Evolutionary conservation across 2,888 invertebrate species (phyloP), one percentile per base, ranked within the genome.

Genomic region (Gari tellinella): DNA sequence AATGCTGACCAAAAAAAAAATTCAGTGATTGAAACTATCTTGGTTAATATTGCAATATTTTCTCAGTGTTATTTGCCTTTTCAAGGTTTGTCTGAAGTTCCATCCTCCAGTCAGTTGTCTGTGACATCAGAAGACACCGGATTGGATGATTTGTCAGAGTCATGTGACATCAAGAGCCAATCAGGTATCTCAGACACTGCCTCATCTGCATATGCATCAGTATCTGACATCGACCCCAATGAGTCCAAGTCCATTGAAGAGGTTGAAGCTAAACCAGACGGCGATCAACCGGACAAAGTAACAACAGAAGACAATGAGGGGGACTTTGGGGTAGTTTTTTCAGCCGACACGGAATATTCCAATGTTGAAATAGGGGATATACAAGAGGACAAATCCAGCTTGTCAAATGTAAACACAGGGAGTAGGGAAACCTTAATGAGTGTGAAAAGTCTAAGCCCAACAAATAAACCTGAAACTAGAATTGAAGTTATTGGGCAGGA

Each of bases 131-230:
- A 92, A 72, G 91, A 91, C 57, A 72, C 86, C 10, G 86, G 87
- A 52, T 82, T 91, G 46, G 91, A 91, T 45, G 92, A 92, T 60
- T 92, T 92, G 43, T 80, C 83, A 15, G 89, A 89, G 52, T 75
- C 79, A 57, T 81, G 80, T 49, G 86, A 83, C 23, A 72, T 79
- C n/a, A 73, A 62, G 43, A 69, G 57, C 67, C 64, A 70, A 60
- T 67, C 76, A 72, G 73, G 57, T n/a, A 66, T 57, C 23, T 56
- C 65, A n/a, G 65, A 31, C 19, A 26, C 60, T 5, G 26, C 58
- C 14, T 61, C 68, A 43, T 72, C 81, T 49, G 79, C 69, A 26
- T 72, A 72, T 58, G 61, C 65, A 12, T 68, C 76, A 46, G 61
- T 62, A 10, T 68, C 76, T 48, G 61, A 67, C 19, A 51, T 38